Percentiles rank a stretch among this genome's conserved stretches.
Conservation (phyloP, 1,140 invertebrate genomes). For the Hyphantria cunea region DNA sequence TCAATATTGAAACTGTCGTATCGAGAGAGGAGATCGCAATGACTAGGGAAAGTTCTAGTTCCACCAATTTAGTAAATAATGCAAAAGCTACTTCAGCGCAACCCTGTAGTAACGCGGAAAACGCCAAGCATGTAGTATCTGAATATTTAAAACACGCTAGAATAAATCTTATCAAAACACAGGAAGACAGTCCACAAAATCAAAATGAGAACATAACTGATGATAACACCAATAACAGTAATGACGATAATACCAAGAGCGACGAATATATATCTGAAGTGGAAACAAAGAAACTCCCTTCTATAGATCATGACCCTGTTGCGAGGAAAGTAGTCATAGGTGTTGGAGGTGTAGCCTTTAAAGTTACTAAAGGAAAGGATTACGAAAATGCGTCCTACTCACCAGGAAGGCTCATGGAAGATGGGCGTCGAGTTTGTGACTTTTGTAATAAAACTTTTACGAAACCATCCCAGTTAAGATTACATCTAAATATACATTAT, state of each 20-base stretch:
- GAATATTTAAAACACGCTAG: conserved; percentile 84
- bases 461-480: conserved; percentile 92
- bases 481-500: conserved; percentile 98
- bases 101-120: conserved; percentile 61
- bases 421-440: conserved; percentile 91
- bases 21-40: conserved; percentile 41
- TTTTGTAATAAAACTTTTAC: conserved; percentile 96
- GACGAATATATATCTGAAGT: conserved; percentile 56
- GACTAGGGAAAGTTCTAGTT: conserved; percentile 24
- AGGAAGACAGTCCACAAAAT: conserved; percentile 58
- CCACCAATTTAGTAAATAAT: conserved; percentile 35
- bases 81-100: conserved; percentile 41
- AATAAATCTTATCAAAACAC: conserved; percentile 79
- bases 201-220: conserved; percentile 60
- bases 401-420: conserved; percentile 84
- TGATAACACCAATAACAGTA: conserved; percentile 51
- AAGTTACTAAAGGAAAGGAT: conserved; percentile 74
- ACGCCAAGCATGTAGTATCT: conserved; percentile 84
- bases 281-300: conserved; percentile 53
- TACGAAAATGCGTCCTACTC: conserved; percentile 72
- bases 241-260: conserved; percentile 53
- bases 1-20: conserved; percentile 5
- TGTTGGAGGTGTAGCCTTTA: conserved; percentile 78
- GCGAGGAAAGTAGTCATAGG: conserved; percentile 79
- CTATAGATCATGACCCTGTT: conserved; percentile 68